These are phyloP conservation scores for Tribolium madens DNA, from an alignment of 1,140 invertebrate species.

Conservation along the genomic window DNA sequence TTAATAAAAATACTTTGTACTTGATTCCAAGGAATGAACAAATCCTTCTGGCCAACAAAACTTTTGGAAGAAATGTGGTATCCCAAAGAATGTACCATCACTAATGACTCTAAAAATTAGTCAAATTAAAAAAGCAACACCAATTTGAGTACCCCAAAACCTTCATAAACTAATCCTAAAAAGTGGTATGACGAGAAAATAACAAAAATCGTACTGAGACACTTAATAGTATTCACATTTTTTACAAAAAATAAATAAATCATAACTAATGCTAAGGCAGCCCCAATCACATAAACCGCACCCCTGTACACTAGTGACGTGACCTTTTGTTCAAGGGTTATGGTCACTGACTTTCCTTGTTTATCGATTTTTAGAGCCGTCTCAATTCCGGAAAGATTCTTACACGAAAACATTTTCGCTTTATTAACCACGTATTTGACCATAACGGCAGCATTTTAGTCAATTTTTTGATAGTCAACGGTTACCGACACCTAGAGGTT, in stretches of 20 bases:
- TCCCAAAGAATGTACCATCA: constrained; percentile 69
- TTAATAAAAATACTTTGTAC: constrained; percentile 73
- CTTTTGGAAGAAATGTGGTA: constrained; percentile 67
- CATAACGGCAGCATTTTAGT: constrained; percentile 34
- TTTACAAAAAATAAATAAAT: not conserved
- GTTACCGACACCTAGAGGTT: not conserved
- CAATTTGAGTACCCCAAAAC: not conserved
- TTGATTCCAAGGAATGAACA: constrained; percentile 68
- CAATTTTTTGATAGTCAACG: not conserved
- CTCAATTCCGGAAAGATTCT: not conserved
- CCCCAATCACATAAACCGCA: not conserved
- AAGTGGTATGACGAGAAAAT: not conserved
- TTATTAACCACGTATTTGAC: constrained; percentile 15
- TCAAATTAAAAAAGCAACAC: not conserved
- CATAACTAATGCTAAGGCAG: not conserved
- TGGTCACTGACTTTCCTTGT: not conserved
- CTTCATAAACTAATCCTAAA: not conserved
- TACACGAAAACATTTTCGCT: not conserved
- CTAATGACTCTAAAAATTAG: constrained; percentile 66
- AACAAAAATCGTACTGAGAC: constrained; percentile 2
- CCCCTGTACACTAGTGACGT: not conserved
- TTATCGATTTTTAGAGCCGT: constrained; percentile 2
- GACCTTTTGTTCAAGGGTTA: not conserved
- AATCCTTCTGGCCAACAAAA: constrained; percentile 63
- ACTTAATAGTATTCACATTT: not conserved